Percentiles rank a stretch among this genome's conserved stretches.
phyloP scores from a whole-genome alignment of 2,888 invertebrate genomes.

The Microplitis deprimator region DNA sequence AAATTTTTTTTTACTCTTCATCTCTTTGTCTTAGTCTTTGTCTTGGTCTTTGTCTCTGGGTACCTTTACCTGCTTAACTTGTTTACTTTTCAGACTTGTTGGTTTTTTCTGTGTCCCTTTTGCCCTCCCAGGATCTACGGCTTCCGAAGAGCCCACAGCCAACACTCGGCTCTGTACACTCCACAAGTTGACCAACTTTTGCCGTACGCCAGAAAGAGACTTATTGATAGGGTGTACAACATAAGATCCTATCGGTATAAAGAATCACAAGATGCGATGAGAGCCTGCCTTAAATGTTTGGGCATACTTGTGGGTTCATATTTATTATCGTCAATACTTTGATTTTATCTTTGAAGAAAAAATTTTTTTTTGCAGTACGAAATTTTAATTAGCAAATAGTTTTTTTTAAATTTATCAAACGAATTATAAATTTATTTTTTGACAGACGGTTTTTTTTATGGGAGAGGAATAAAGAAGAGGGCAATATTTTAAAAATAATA shows the following conservation, averaged over 20 bases:
- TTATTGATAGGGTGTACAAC: constrained; percentile 44
- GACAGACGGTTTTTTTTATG: neutral
- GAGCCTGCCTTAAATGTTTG: neutral
- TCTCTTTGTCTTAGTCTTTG: constrained; percentile 31
- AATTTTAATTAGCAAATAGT: constrained; percentile 8
- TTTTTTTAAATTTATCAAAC: neutral
- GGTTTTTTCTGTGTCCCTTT: constrained; percentile 35
- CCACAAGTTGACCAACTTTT: neutral
- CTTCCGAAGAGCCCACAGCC: constrained; percentile 33
- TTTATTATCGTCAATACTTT: neutral
- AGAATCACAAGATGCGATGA: constrained; percentile 10
- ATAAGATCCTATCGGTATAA: constrained; percentile 16
- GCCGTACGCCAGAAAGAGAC: constrained; percentile 31
- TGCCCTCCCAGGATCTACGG: constrained; percentile 36
- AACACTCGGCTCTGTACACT: constrained; percentile 22
- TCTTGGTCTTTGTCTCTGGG: constrained; percentile 15
- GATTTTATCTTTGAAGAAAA: neutral
- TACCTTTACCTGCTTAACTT: constrained; percentile 23
- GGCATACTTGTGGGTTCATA: neutral
- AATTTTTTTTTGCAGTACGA: neutral
- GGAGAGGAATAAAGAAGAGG: neutral
- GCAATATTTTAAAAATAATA: neutral
- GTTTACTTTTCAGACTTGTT: constrained; percentile 1
- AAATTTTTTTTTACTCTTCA: constrained; percentile 30
- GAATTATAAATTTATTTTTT: too few species aligned